Evolutionary conservation across 1,140 invertebrate genomes (phyloP), one percentile per base, ranked within the genome.

Genomic region (Scaptomyza montana): DNA sequence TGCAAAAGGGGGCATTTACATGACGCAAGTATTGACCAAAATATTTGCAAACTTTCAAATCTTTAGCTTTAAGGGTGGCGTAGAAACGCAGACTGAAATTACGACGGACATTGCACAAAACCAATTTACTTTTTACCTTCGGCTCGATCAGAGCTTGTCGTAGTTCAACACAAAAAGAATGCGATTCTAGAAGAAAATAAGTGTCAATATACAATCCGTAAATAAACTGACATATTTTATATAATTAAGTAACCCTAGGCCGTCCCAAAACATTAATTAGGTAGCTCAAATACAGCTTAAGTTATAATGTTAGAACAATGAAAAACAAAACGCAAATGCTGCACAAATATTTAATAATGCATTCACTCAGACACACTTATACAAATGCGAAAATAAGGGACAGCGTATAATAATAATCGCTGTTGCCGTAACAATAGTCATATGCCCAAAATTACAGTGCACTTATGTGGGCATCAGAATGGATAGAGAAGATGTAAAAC

Each of bases 311-410:
- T 49, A 61, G 50, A 25, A 13, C 3, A 50, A 39, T n/a, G 30
- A 16, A 19, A 49, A 36, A 16, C 21, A n/a, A 30, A 12, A 8
- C 16, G 16, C 16, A 16, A 16, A 16, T 82, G 79, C 78, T 67
- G 72, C 84, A 84, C 72, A 87, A 87, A 87, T 89, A 84, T 89
- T 87, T 89, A 87, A 89, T 87, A 82, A 73, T 66, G 63, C 68
- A 45, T 59, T 67, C 33, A 60, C 28, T 21, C 55, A 65, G 36
- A 57, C 45, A 57, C 16, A 69, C 46, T n/a, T 4, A 41, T 21
- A 21, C 36, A 10, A 57, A 43, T 56, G 30, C 8, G 5, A 13
- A 21, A 8, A 36, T 43, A 30, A 53, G 9, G 4, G 9, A 28
- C 41, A 28, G 39, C 28, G 45, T 54, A 43, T 54, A 36, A 64